These are phyloP conservation scores for Bombus ignitus DNA, from an alignment of 1,140 invertebrate species.

Conservation along the genomic window DNA sequence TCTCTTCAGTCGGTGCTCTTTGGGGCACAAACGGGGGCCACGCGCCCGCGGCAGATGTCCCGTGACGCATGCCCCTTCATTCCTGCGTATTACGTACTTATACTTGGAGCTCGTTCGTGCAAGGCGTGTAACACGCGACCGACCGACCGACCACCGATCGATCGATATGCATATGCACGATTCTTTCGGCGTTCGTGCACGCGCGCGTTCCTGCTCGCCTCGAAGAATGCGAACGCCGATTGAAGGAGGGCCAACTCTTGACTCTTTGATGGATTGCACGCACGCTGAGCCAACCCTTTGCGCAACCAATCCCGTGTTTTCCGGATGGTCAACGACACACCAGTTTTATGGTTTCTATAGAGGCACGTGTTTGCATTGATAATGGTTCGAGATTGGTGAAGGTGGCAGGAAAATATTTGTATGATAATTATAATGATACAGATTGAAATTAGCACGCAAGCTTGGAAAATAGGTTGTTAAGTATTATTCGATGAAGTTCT, in stretches of 20 bases:
- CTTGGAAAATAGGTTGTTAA: not conserved
- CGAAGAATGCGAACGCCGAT: conserved; percentile 54
- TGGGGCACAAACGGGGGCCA: conserved; percentile 72
- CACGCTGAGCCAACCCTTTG: conserved; percentile 22
- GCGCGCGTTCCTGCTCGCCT: conserved; percentile 18
- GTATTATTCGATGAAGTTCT: not conserved
- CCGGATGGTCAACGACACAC: conserved; percentile 12
- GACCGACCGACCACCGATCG: conserved; percentile 40
- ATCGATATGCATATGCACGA: conserved; percentile 59
- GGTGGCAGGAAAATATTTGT: not conserved
- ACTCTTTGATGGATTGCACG: conserved; percentile 50
- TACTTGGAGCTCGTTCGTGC: conserved; percentile 62
- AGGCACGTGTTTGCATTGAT: not conserved
- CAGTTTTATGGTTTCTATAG: not conserved
- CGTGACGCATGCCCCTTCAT: conserved; percentile 76
- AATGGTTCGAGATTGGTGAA: not conserved
- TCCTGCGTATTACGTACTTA: conserved; percentile 73
- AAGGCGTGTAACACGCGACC: conserved; percentile 61
- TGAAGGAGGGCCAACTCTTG: conserved; percentile 44
- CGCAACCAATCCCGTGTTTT: conserved; percentile 5
- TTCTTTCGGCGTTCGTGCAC: conserved; percentile 28
- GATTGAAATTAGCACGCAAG: not conserved
- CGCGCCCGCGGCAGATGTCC: conserved; percentile 81
- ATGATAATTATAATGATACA: not conserved
- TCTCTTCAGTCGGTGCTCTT: conserved; percentile 66